Conservation (phyloP, 1,140 invertebrate genomes). For the Adelges cooleyi region DNA sequence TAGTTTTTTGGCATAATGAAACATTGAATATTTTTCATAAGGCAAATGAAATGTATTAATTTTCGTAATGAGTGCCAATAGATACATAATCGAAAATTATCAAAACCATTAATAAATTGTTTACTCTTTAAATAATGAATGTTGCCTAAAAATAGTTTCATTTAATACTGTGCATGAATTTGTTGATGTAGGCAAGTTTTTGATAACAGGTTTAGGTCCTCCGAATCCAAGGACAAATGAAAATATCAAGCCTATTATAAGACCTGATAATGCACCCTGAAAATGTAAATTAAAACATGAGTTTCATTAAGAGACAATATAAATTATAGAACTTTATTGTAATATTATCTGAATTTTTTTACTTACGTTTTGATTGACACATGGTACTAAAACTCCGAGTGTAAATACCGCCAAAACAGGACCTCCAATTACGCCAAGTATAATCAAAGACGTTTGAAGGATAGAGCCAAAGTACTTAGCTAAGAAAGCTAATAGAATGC, state of each 20-base stretch:
- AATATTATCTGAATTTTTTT: too few relatives aligned
- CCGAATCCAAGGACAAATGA: slow-evolving; percentile 80
- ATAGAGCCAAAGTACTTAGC: slow-evolving; percentile 60
- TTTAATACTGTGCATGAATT: slow-evolving; percentile 23
- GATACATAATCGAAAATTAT: neutral
- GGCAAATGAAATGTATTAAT: too few relatives aligned
- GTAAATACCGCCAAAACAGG: slow-evolving; percentile 68
- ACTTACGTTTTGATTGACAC: slow-evolving; percentile 46
- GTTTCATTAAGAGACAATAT: too few relatives aligned
- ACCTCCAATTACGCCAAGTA: slow-evolving; percentile 70
- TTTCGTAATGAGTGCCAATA: too few relatives aligned
- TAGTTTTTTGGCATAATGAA: too few relatives aligned
- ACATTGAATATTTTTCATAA: too few relatives aligned
- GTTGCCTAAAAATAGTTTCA: neutral
- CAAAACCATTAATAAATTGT: neutral
- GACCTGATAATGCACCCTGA: slow-evolving; percentile 55
- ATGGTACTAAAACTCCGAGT: slow-evolving; percentile 58
- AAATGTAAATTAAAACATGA: too few relatives aligned
- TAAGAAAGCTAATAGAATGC: slow-evolving; percentile 60
- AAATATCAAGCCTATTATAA: slow-evolving; percentile 52
- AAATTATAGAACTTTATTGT: neutral
- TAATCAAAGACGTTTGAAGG: slow-evolving; percentile 59
- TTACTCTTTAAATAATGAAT: neutral
- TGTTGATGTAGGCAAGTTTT: slow-evolving; percentile 23
- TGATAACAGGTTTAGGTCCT: slow-evolving; percentile 51